phyloP scores from a whole-genome alignment of 2,113 vertebrate species.

The Beaufortia kweichowensis region DNA sequence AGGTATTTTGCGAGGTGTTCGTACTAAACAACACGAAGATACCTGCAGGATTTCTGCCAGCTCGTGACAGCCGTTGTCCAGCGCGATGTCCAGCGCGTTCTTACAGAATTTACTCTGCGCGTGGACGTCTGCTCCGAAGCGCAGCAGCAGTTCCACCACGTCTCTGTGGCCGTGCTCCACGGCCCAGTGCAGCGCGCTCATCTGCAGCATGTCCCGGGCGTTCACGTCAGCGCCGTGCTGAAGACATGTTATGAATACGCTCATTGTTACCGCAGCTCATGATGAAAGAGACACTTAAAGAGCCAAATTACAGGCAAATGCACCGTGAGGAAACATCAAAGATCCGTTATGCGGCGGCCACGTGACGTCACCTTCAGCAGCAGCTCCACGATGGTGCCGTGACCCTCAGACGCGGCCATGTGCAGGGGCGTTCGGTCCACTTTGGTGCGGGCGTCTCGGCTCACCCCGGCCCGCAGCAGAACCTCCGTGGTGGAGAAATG shows the following conservation, averaged over 20 bases:
- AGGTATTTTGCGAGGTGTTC: too few species aligned
- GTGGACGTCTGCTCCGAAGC: slow-evolving; percentile 86
- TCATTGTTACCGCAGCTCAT: slow-evolving; percentile 21
- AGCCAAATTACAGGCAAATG: slow-evolving; percentile 15
- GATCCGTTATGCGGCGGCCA: neutral
- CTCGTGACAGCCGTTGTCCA: slow-evolving; percentile 86
- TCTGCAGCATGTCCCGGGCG: slow-evolving; percentile 89
- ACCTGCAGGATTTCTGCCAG: slow-evolving; percentile 87
- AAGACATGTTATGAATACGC: slow-evolving; percentile 24
- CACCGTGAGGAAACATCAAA: slow-evolving; percentile 37
- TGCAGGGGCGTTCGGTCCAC: slow-evolving; percentile 86
- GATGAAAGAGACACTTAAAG: slow-evolving; percentile 49
- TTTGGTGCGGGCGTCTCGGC: slow-evolving; percentile 86
- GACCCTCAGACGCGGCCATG: slow-evolving; percentile 87
- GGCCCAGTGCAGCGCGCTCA: slow-evolving; percentile 89
- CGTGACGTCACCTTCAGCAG: slow-evolving; percentile 79
- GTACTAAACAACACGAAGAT: too few species aligned
- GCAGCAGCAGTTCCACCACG: slow-evolving; percentile 84
- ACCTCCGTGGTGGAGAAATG: slow-evolving; percentile 89
- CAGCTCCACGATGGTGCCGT: slow-evolving; percentile 85
- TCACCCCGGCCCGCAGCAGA: slow-evolving; percentile 83
- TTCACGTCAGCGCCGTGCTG: slow-evolving; percentile 88
- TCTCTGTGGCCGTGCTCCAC: slow-evolving; percentile 84
- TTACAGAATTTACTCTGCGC: slow-evolving; percentile 89
- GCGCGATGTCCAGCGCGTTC: slow-evolving; percentile 83